Evolutionary conservation across 2,113 vertebrate species (phyloP).

Genomic region (Ifrita kowaldi): DNA sequence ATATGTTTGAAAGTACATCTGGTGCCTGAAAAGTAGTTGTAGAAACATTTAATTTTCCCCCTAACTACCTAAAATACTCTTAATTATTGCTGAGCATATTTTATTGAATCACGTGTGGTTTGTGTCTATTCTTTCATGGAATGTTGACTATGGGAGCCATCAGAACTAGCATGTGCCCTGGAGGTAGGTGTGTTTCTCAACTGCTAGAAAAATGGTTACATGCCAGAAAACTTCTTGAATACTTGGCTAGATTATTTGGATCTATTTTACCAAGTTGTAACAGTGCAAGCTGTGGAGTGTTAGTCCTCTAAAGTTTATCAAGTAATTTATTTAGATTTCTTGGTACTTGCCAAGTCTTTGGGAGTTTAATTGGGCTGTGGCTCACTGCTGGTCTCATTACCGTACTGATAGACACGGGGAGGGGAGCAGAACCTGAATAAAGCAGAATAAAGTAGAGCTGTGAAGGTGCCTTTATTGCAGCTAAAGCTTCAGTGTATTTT

Average conservation of each 20-base stretch:
- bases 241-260: constrained; percentile 7
- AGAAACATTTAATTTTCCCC: background rate
- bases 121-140: background rate
- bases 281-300: background rate
- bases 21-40: background rate
- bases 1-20: background rate
- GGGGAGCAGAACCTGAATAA: background rate
- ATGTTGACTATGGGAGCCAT: background rate
- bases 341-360: background rate
- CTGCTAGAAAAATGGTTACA: background rate
- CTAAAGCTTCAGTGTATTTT: background rate
- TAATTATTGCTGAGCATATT: background rate
- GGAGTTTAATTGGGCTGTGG: background rate
- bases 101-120: background rate
- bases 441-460: background rate
- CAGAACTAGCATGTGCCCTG: background rate
- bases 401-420: background rate
- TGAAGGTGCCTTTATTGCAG: background rate
- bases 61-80: background rate
- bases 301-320: background rate
- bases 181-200: constrained; percentile 7
- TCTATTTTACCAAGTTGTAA: background rate
- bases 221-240: background rate
- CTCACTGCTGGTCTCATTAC: background rate
- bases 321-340: constrained; percentile 12